Base-by-base conservation (phyloP, 2,888 invertebrate genomes). In the Hyalella azteca region DNA sequence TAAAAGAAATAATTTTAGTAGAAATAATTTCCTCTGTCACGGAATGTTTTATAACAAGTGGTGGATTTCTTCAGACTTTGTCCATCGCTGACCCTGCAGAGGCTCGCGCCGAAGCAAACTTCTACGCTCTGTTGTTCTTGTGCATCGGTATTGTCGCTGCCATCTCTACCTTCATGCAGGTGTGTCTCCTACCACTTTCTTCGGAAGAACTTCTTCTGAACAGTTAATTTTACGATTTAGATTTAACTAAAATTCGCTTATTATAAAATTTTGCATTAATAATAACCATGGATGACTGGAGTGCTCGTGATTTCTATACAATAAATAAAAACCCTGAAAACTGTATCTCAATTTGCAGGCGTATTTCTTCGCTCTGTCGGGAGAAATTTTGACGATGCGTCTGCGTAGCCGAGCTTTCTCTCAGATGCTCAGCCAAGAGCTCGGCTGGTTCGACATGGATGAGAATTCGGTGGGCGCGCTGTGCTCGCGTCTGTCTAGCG, bases 311-410 rank as follows among this genome's bases (percentile, higher is more conserved):
- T n/a, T n/a, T n/a, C n/a, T n/a, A n/a, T n/a, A n/a, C n/a, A n/a
- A n/a, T n/a, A n/a, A n/a, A n/a, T n/a, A n/a, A n/a, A n/a, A n/a
- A n/a, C n/a, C n/a, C n/a, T n/a, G n/a, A n/a, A n/a, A n/a, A n/a
- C n/a, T n/a, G n/a, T n/a, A n/a, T n/a, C n/a, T 36, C 40, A 19
- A 9, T 22, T 73, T 3, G 40, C 86, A 92, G 90, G 91, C 92
- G 85, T 93, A 91, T 86, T 90, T 92, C 87, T 95, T 94, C 87
- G 93, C 91, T 0, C 89, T 93, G 41, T 93, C 95, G 45, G 95
- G 95, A 49, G 95, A 95, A 88, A 89, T 90, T 83, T 89, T 96
- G 78, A 96, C 95, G 0, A 91, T 92, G 86, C 90, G 95, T 82
- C 87, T 95, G 3, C 89, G 95, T 78, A 90, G 90, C 48, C 84